These are phyloP conservation scores for Callorhinus ursinus DNA, from an alignment of 2,113 vertebrate genomes.

Conservation along the genomic window DNA sequence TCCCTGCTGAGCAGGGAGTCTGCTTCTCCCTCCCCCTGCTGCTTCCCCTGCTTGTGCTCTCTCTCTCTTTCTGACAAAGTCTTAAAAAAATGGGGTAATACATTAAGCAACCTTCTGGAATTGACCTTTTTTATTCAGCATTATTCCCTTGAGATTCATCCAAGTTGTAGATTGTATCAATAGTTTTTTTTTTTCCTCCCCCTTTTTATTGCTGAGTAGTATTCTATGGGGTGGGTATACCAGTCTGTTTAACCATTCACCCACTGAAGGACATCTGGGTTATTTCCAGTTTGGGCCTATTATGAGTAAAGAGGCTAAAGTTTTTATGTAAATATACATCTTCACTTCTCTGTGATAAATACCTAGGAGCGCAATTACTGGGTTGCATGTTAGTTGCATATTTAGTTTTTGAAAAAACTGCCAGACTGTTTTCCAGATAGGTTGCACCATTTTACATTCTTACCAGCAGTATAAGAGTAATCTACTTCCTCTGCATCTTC, in stretches of 20 bases:
- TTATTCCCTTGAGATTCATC: not conserved
- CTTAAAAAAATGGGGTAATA: not conserved
- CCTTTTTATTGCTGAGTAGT: not conserved
- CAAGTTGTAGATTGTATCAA: not conserved
- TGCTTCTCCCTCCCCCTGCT: too few relatives aligned
- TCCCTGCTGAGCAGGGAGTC: too few relatives aligned
- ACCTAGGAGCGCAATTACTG: not conserved
- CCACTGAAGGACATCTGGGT: not conserved
- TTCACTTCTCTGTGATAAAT: not conserved
- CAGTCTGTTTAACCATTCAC: not conserved
- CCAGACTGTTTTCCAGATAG: not conserved
- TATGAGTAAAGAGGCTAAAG: not conserved
- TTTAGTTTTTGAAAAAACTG: not conserved
- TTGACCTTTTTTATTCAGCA: not conserved
- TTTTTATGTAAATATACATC: not conserved
- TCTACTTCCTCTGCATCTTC: not conserved
- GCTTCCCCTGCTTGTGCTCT: too few relatives aligned
- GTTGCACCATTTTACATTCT: not conserved
- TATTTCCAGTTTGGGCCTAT: not conserved
- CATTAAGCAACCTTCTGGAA: not conserved
- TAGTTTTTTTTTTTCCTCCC: not conserved
- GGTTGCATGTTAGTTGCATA: not conserved
- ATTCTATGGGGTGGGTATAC: not conserved
- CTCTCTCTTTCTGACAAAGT: too few relatives aligned
- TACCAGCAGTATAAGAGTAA: not conserved